Evolutionary conservation across 30 jellyfish, hydroid and myxozoan species (phyloP).

Genomic region (Clytia hemisphaerica): DNA sequence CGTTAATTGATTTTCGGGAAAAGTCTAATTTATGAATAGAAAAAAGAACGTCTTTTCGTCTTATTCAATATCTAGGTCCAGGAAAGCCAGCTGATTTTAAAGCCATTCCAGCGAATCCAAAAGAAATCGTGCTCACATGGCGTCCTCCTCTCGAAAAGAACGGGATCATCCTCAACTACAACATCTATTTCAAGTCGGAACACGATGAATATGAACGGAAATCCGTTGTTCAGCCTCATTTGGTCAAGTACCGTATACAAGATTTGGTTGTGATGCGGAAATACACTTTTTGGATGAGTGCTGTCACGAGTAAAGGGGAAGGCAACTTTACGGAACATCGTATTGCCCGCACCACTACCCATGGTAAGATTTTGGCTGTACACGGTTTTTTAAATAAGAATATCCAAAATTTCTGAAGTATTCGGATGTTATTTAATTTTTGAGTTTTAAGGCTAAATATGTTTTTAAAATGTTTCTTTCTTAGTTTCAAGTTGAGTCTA

Average conservation of each 20-base stretch:
- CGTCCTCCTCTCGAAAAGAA: constrained; percentile 64
- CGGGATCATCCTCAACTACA: constrained; percentile 69
- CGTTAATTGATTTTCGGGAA: too few relatives aligned
- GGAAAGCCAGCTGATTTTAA: constrained; percentile 71
- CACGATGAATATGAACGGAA: constrained; percentile 59
- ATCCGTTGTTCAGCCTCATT: constrained; percentile 49
- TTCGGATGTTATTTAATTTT: too few relatives aligned
- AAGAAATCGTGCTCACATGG: constrained; percentile 82
- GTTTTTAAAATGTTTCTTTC: too few relatives aligned
- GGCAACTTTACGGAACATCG: constrained; percentile 43
- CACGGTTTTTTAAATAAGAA: too few relatives aligned
- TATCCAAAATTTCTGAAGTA: too few relatives aligned
- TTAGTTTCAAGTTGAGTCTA: too few relatives aligned
- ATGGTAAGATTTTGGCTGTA: constrained; percentile 18
- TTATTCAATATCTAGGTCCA: constrained; percentile 79
- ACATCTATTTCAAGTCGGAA: constrained; percentile 55
- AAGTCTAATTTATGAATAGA: too few relatives aligned
- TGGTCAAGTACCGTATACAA: constrained; percentile 33
- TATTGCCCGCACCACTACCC: not conserved
- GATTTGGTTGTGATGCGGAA: constrained; percentile 65
- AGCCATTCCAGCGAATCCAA: constrained; percentile 85
- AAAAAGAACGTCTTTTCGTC: too few relatives aligned
- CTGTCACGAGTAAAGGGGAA: constrained; percentile 65
- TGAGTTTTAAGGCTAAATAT: too few relatives aligned
- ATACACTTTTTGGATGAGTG: constrained; percentile 78